Conservation (phyloP, 2,888 invertebrate genomes). For the Erynnis tages region DNA sequence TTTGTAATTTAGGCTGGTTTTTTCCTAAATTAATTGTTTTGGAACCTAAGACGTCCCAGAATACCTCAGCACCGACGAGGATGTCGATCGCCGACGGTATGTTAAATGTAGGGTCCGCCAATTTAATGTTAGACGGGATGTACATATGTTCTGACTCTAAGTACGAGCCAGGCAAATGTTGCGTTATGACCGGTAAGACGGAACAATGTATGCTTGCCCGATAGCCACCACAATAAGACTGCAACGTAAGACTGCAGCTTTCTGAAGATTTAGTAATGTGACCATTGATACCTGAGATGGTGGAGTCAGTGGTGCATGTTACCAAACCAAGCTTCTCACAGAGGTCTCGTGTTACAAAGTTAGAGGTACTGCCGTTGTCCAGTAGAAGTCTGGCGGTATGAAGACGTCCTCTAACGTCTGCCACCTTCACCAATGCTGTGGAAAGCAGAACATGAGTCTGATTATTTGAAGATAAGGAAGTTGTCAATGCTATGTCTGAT, state of each 20-base stretch:
- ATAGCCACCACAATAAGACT: not conserved
- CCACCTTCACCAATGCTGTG: conserved; percentile 30
- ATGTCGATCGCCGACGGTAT: conserved; percentile 30
- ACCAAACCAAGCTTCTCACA: conserved; percentile 32
- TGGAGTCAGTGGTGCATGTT: conserved; percentile 28
- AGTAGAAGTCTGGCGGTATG: conserved; percentile 25
- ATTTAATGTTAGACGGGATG: not conserved
- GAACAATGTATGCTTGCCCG: conserved; percentile 38
- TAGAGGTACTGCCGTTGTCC: conserved; percentile 32
- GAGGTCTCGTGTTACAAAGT: conserved; percentile 30
- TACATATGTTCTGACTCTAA: not conserved
- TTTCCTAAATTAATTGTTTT: conserved; percentile 8
- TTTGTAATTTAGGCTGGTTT: conserved; percentile 2
- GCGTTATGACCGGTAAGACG: conserved; percentile 39
- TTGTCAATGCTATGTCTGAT: conserved; percentile 11
- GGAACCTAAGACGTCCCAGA: conserved; percentile 25
- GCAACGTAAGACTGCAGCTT: conserved; percentile 22
- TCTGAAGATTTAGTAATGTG: conserved; percentile 29
- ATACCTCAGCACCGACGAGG: conserved; percentile 34
- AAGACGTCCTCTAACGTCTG: conserved; percentile 6
- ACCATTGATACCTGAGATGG: conserved; percentile 36
- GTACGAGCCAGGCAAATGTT: not conserved
- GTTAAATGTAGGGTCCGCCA: conserved; percentile 33
- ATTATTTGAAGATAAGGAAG: conserved; percentile 2
- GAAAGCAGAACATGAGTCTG: conserved; percentile 22